Conservation (phyloP, 2,888 invertebrate species). For the Drosophila melanocephala region DNA sequence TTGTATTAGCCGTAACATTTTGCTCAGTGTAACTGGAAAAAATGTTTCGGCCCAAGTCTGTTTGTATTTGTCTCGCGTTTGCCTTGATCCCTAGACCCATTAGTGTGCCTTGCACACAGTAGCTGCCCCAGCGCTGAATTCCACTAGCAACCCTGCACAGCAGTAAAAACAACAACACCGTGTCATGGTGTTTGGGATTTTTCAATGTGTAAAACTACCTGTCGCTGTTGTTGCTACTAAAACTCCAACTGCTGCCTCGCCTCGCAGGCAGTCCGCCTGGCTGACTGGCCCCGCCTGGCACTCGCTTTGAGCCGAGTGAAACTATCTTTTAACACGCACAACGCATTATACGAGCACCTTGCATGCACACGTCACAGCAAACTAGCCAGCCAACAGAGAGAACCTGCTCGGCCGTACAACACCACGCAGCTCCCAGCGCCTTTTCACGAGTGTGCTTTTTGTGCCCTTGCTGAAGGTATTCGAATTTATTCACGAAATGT, state of each 20-base stretch:
- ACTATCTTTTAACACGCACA: constrained; percentile 82
- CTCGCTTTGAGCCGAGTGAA: constrained; percentile 73
- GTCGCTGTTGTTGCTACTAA: constrained; percentile 72
- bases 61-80: constrained; percentile 76
- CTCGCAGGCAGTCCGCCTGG: constrained; percentile 21
- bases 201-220: constrained; percentile 81
- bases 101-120: constrained; percentile 66
- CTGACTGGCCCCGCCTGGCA: constrained; percentile 52
- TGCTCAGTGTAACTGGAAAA: constrained; percentile 47
- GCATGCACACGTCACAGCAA: constrained; percentile 71
- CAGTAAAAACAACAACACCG: constrained; percentile 31
- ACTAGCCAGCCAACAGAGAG: constrained; percentile 6
- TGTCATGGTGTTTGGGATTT: constrained; percentile 80
- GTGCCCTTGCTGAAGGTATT: constrained; percentile 20
- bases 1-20: background rate
- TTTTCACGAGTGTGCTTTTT: constrained; percentile 36
- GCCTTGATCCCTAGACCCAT: constrained; percentile 80
- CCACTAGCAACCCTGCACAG: constrained; percentile 36
- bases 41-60: constrained; percentile 56
- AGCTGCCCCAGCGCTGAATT: constrained; percentile 39
- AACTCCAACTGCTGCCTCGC: constrained; percentile 43
- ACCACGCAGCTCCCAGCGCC: constrained; percentile 14
- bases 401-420: constrained; percentile 22
- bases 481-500: background rate
- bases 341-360: constrained; percentile 80